A percentile compares a stretch with the other conserved stretches of the same genome.
Conservation (phyloP, 2,888 invertebrate genomes). For the Volucella inflata region DNA sequence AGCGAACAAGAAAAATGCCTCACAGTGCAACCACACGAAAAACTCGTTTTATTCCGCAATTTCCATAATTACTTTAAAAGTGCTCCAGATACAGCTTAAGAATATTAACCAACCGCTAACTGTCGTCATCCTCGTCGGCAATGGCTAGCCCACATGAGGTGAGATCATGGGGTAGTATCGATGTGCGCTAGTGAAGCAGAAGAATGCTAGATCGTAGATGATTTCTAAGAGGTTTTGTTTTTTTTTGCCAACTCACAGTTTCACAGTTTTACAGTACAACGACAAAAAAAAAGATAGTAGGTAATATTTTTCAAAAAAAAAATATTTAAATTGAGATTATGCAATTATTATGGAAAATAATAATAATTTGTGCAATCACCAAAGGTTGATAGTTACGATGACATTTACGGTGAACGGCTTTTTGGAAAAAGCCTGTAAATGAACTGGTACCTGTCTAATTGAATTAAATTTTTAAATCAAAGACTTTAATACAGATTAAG, state of each 20-base stretch:
- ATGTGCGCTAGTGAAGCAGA: slow-evolving; percentile 30
- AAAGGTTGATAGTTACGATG: no score
- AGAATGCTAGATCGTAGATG: slow-evolving; percentile 2
- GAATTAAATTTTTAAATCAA: no score
- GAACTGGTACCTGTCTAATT: no score
- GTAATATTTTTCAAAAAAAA: slow-evolving; percentile 19
- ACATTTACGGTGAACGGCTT: neutral
- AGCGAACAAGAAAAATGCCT: slow-evolving; percentile 65
- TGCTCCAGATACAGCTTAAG: slow-evolving; percentile 74
- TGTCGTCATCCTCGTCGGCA: slow-evolving; percentile 74
- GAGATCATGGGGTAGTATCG: slow-evolving; percentile 63
- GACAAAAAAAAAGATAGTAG: slow-evolving; percentile 13
- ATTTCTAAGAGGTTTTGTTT: slow-evolving; percentile 19
- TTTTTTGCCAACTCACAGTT: neutral
- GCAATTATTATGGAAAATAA: neutral
- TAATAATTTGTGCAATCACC: no score
- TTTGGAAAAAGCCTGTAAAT: neutral
- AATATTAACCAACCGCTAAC: slow-evolving; percentile 72
- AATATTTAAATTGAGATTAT: slow-evolving; percentile 15
- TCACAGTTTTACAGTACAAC: neutral
- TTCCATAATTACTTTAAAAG: slow-evolving; percentile 76
- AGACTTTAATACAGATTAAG: no score
- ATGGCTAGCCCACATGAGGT: slow-evolving; percentile 73
- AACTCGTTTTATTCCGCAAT: slow-evolving; percentile 74
- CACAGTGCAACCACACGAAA: slow-evolving; percentile 63